Percentiles rank a stretch among this genome's conserved stretches.
phyloP scores from a whole-genome alignment of 2,888 invertebrate species.

The Venustoraphidia nigricollis region DNA sequence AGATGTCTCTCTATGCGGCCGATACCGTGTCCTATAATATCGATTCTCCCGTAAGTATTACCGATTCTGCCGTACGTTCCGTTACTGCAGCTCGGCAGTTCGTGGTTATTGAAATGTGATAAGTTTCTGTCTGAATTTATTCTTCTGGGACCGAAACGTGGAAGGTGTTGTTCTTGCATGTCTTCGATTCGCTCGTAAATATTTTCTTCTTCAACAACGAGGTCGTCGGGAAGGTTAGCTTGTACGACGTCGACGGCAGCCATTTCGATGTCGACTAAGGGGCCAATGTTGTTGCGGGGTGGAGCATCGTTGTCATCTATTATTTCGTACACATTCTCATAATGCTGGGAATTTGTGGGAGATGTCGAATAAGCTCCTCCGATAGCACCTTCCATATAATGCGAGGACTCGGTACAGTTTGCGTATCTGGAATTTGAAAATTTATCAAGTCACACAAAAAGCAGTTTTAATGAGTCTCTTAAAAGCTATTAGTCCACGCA shows the following conservation, averaged over 20 bases:
- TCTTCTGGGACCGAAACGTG: constrained; percentile 12
- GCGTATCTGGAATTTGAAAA: constrained; percentile 18
- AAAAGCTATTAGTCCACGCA: too few species aligned
- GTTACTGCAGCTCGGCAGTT: constrained; percentile 13
- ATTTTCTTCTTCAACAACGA: constrained; percentile 26
- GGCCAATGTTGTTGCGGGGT: constrained; percentile 13
- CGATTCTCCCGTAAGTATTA: constrained; percentile 35
- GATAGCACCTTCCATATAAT: constrained; percentile 34
- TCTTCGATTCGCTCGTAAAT: constrained; percentile 39
- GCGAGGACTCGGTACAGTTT: constrained; percentile 35
- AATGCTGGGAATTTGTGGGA: constrained; percentile 26
- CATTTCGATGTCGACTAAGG: constrained; percentile 12
- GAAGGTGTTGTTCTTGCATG: constrained; percentile 23
- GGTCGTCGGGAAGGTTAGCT: constrained; percentile 19
- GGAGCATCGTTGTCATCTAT: constrained; percentile 23
- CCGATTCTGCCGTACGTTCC: constrained; percentile 26
- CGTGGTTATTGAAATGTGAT: constrained; percentile 6
- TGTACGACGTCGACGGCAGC: constrained; percentile 10
- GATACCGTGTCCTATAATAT: constrained; percentile 36
- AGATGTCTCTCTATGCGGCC: constrained; percentile 43
- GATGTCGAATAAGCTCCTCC: constrained; percentile 24
- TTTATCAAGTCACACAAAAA: not conserved
- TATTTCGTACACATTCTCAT: constrained; percentile 37
- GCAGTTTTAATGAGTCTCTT: not conserved
- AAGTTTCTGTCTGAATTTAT: constrained; percentile 11